phyloP scores from a whole-genome alignment of 2,797 vertebrate species.

The Alcedo quadribrachys region DNA sequence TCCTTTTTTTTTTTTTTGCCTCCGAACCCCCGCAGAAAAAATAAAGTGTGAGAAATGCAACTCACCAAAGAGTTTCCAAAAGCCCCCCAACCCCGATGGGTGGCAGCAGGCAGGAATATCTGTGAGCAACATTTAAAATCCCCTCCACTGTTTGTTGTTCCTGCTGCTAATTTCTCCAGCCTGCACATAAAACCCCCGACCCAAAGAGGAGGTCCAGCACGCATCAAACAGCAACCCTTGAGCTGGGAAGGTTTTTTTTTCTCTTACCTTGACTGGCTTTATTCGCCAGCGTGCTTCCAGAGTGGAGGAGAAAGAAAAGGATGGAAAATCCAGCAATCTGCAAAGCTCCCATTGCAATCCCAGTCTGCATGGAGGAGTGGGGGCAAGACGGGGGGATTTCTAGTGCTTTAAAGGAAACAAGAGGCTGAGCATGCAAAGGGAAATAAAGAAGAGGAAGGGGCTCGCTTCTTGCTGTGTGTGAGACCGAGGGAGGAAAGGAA shows the following conservation, averaged over 20 bases:
- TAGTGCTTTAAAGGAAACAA: slow-evolving; percentile 66
- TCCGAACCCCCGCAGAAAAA: background rate
- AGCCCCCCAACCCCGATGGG: background rate
- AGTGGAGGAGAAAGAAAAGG: slow-evolving; percentile 88
- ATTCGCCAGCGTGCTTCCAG: slow-evolving; percentile 85
- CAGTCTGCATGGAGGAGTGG: slow-evolving; percentile 73
- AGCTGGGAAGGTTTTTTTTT: slow-evolving; percentile 37
- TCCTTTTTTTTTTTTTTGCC: background rate
- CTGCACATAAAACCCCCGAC: slow-evolving; percentile 4
- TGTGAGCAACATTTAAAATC: slow-evolving; percentile 18
- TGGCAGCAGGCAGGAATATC: background rate
- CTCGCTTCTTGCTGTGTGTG: slow-evolving; percentile 71
- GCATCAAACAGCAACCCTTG: slow-evolving; percentile 31
- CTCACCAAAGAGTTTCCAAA: slow-evolving; percentile 19
- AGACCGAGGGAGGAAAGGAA: slow-evolving; percentile 73
- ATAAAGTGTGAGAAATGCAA: background rate
- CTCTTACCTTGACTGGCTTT: slow-evolving; percentile 92
- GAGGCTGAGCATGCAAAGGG: slow-evolving; percentile 73
- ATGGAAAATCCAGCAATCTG: slow-evolving; percentile 88
- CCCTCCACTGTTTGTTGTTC: slow-evolving; percentile 25
- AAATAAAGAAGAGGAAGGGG: slow-evolving; percentile 67
- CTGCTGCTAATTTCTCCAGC: slow-evolving; percentile 41
- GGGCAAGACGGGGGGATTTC: slow-evolving; percentile 70
- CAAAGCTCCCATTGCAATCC: slow-evolving; percentile 85
- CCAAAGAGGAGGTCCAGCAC: slow-evolving; percentile 12